Evolutionary conservation across 2,888 invertebrate genomes (phyloP), one percentile per base, ranked within the genome.

Genomic region (Microplitis manilae): DNA sequence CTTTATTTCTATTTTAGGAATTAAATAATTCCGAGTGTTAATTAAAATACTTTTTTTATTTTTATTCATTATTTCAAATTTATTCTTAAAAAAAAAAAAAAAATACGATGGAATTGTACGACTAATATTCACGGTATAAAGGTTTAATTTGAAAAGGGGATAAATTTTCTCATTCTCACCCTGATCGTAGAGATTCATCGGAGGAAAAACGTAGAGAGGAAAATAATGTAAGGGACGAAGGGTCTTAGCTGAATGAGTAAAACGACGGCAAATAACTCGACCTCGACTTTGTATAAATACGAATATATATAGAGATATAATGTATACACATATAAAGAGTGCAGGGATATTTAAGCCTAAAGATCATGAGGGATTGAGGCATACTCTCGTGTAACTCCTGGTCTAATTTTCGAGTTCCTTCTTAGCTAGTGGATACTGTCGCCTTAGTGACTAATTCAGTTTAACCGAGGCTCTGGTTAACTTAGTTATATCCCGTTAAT

Each of bases 391-490:
- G 62, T 71, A 50, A 39, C 62, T 62, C 62, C 59, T 70, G 60
- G 77, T 79, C 74, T 74, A 61, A 76, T 67, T 60, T 70, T 65
- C 73, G 59, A 60, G 73, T 30, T 73, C 75, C 64, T 75, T 77
- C 69, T 77, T 78, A 39, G 65, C 74, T 69, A 72, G 73, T 73
- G 77, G 77, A 77, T 81, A 70, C 75, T 73, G 77, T 81, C 79
- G 76, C 76, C 77, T 77, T 77, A 70, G 73, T 77, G 65, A 75
- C 84, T 86, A 85, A 85, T 81, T 83, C 85, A 85, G 84, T 87
- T 87, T 86, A 87, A 86, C 85, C 85, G 83, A 83, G 62, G 87
- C 85, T 87, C 85, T 85, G 85, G 87, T 88, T 88, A 87, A 88
- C 85, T 85, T 83, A 79, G 85, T 88, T 88, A 50, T 50, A 87